Conservation (phyloP, 2,113 vertebrate genomes). For the Chlamydotis undulata region DNA sequence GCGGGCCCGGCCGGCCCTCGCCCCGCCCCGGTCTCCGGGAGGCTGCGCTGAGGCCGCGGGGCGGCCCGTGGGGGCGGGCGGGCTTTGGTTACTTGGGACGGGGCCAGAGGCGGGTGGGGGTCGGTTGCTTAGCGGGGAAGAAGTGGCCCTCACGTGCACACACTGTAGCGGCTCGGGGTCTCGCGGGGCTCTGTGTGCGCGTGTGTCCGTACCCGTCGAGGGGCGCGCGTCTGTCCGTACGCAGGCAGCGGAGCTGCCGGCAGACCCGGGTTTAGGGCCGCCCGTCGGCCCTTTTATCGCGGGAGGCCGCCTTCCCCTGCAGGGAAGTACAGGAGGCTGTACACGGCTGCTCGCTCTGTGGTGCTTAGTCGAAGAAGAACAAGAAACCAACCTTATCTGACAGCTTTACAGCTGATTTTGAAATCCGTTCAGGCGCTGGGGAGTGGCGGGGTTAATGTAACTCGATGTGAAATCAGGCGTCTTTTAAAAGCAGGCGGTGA, state of each 20-base stretch:
- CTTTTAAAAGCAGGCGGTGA: background rate
- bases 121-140: no score
- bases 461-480: background rate
- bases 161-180: no score
- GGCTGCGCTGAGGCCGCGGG: background rate
- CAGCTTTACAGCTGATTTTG: background rate
- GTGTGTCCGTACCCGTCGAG: no score
- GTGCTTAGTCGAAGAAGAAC: background rate
- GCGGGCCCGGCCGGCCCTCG: background rate
- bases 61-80: background rate
- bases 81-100: background rate
- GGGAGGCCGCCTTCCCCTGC: background rate
- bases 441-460: background rate
- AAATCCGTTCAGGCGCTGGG: background rate
- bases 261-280: background rate
- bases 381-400: no score
- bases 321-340: accelerated
- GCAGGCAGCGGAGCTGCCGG: no score
- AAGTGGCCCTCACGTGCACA: background rate
- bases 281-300: no score
- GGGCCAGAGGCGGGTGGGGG: no score
- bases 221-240: no score
- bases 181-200: no score
- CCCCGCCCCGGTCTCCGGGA: background rate
- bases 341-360: no score